A percentile compares a stretch with the other conserved stretches of the same genome.
Conservation (phyloP, 2,113 vertebrate genomes). For the Psophia crepitans region DNA sequence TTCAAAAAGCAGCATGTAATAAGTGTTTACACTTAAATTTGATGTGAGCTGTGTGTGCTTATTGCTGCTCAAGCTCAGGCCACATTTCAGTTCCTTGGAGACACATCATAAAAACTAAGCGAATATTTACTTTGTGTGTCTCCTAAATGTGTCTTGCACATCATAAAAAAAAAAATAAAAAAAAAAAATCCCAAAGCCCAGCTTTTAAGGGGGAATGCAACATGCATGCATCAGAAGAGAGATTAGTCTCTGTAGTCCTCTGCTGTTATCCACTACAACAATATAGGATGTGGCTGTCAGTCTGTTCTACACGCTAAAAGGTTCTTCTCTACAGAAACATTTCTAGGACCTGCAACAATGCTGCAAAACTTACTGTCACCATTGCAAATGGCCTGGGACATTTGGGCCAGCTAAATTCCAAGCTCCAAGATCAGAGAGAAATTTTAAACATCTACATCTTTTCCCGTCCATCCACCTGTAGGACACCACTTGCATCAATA, state of each 20-base stretch:
- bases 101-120: slow-evolving; percentile 1
- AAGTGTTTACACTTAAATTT: slow-evolving; percentile 38
- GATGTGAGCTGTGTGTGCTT: not conserved
- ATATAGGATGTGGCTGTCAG: not conserved
- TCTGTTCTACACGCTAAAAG: not conserved
- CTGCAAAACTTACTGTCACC: not conserved
- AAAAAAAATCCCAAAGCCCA: not conserved
- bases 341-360: not conserved
- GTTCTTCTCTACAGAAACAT: not conserved
- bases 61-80: not conserved
- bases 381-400: not conserved
- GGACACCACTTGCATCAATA: not conserved
- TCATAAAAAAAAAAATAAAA: not conserved
- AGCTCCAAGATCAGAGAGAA: not conserved
- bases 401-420: not conserved
- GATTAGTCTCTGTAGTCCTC: not conserved
- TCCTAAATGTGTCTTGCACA: not conserved
- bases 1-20: not conserved
- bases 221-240: not conserved
- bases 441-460: not conserved
- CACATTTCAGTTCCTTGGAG: not conserved
- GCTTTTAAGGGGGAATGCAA: not conserved
- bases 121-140: not conserved
- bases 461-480: not conserved
- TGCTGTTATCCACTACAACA: not conserved